Percentiles rank a stretch among this genome's conserved stretches.
phyloP scores from a whole-genome alignment of 2,888 invertebrate genomes.

The Prosapia bicincta region DNA sequence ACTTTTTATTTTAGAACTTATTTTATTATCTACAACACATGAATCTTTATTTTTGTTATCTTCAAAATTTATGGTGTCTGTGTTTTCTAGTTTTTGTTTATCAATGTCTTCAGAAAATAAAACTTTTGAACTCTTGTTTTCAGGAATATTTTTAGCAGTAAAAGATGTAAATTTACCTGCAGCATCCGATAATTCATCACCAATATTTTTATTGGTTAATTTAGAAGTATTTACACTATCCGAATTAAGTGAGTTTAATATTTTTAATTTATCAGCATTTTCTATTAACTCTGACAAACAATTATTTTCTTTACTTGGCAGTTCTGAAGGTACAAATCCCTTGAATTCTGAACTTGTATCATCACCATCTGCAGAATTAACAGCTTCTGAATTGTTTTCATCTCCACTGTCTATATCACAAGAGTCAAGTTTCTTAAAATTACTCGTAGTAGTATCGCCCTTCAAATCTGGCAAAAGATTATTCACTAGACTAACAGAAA shows the following conservation, averaged over 20 bases:
- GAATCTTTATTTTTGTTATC: background rate
- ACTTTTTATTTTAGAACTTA: background rate
- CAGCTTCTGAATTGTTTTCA: constrained; percentile 5
- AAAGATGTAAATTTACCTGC: background rate
- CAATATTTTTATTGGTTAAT: no score
- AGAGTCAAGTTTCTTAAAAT: background rate
- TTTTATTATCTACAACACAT: background rate
- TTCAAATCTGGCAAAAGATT: background rate
- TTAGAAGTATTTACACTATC: no score
- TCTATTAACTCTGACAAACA: constrained; percentile 46
- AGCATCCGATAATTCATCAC: background rate
- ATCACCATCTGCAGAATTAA: background rate
- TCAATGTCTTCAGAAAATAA: background rate
- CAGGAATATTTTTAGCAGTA: background rate
- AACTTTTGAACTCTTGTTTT: background rate
- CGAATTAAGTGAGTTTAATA: background rate
- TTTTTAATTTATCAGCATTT: constrained; percentile 37
- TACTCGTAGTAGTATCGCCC: background rate
- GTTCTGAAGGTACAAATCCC: background rate
- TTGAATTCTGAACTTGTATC: background rate
- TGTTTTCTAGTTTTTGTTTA: background rate
- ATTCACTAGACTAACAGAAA: background rate
- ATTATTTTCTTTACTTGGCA: constrained; percentile 20
- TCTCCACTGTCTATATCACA: background rate
- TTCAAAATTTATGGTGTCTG: background rate